Percentiles rank a stretch among this genome's conserved stretches.
phyloP scores from a whole-genome alignment of 2,797 vertebrate genomes.

The Malacoraja senta region DNA sequence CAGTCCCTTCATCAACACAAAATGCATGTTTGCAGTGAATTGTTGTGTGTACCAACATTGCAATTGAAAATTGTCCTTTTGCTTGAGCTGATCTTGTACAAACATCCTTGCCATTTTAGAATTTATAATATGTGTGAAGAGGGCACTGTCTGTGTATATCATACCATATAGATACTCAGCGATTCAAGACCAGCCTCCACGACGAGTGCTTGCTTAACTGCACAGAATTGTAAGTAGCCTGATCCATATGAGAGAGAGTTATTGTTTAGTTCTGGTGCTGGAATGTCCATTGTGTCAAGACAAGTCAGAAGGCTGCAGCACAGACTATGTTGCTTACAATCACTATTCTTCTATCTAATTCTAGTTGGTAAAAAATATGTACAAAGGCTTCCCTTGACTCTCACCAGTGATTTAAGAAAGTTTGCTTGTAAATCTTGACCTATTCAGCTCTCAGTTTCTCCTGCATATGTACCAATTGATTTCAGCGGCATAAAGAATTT shows the following conservation, averaged over 20 bases:
- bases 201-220: no score
- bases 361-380: background rate
- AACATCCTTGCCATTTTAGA: no score
- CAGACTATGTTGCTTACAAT: no score
- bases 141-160: no score
- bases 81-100: background rate
- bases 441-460: background rate
- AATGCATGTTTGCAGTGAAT: background rate
- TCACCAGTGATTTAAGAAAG: background rate
- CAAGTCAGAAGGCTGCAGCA: no score
- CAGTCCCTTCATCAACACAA: background rate
- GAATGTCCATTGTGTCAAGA: no score
- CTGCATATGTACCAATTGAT: background rate
- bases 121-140: no score
- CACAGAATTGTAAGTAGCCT: no score
- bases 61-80: background rate
- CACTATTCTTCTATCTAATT: background rate
- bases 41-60: background rate
- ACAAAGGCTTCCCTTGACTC: background rate
- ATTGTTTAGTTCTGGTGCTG: no score
- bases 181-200: no score
- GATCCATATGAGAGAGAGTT: no score
- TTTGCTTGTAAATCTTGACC: background rate
- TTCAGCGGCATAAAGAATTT: background rate
- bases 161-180: no score